Conservation (phyloP, 1,140 invertebrate genomes). For the Saccostrea cuccullata region DNA sequence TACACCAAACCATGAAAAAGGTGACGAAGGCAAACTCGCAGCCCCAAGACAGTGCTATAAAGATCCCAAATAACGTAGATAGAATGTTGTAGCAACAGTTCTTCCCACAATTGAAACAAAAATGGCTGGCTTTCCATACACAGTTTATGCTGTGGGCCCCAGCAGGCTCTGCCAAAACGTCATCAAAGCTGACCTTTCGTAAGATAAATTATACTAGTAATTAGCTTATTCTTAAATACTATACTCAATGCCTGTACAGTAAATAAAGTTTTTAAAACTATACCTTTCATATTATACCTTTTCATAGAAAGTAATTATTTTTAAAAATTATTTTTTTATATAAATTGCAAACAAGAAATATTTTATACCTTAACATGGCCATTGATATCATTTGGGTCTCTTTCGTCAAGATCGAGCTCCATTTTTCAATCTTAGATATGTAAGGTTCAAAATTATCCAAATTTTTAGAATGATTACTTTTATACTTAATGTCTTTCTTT, state of each 20-base stretch:
- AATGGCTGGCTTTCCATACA: slow-evolving; percentile 85
- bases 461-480: not conserved
- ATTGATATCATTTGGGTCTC: slow-evolving; percentile 52
- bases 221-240: not conserved
- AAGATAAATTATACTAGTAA: no score
- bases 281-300: no score
- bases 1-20: slow-evolving; percentile 80
- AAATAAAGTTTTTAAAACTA: not conserved
- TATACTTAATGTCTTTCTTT: not conserved
- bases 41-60: slow-evolving; percentile 84
- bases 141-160: slow-evolving; percentile 84
- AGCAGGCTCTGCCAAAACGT: slow-evolving; percentile 57
- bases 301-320: not conserved
- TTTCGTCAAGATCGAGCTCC: slow-evolving; percentile 27
- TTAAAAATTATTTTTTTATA: not conserved
- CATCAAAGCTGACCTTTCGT: slow-evolving; percentile 57
- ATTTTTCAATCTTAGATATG: no score
- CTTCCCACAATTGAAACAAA: slow-evolving; percentile 84
- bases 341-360: not conserved
- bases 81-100: slow-evolving; percentile 86
- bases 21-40: slow-evolving; percentile 86
- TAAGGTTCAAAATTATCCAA: not conserved
- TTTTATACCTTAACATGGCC: slow-evolving; percentile 32
- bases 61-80: slow-evolving; percentile 84
- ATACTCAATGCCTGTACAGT: not conserved